phyloP scores from a whole-genome alignment of 2,888 invertebrate species.

The Scaptomyza reducta region DNA sequence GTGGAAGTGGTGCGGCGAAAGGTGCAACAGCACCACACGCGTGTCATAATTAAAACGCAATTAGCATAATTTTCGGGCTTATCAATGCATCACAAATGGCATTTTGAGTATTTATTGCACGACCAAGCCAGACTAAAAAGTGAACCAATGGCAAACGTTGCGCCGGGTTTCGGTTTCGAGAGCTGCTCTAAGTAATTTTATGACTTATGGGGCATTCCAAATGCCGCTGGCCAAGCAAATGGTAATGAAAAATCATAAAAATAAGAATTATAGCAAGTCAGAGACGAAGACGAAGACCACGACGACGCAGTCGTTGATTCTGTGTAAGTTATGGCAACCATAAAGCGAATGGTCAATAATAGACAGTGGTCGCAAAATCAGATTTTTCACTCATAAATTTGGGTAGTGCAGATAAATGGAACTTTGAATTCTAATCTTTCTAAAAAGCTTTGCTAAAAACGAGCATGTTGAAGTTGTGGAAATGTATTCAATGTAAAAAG shows the following conservation, averaged over 20 bases:
- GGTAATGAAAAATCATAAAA: slow-evolving; percentile 74
- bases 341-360: slow-evolving; percentile 60
- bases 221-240: slow-evolving; percentile 56
- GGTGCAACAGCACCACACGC: slow-evolving; percentile 62
- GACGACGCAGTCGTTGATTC: slow-evolving; percentile 46
- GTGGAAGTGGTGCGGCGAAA: slow-evolving; percentile 39
- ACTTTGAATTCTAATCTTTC: background rate
- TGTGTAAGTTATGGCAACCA: slow-evolving; percentile 68
- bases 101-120: slow-evolving; percentile 59
- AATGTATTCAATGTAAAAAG: too few species aligned
- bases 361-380: background rate
- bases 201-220: slow-evolving; percentile 63
- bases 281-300: slow-evolving; percentile 14
- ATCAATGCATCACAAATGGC: slow-evolving; percentile 74
- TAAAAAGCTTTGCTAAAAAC: background rate
- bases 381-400: background rate
- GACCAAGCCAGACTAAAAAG: slow-evolving; percentile 19
- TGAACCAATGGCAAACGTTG: slow-evolving; percentile 5
- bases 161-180: background rate
- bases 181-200: slow-evolving; percentile 64
- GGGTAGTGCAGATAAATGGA: background rate
- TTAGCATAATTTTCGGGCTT: slow-evolving; percentile 75
- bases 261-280: slow-evolving; percentile 60
- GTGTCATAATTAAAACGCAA: slow-evolving; percentile 75
- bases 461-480: too few species aligned